Percentiles rank a stretch among this genome's conserved stretches.
Conservation (phyloP, 2,113 vertebrate genomes). For the Gymnogyps californianus region DNA sequence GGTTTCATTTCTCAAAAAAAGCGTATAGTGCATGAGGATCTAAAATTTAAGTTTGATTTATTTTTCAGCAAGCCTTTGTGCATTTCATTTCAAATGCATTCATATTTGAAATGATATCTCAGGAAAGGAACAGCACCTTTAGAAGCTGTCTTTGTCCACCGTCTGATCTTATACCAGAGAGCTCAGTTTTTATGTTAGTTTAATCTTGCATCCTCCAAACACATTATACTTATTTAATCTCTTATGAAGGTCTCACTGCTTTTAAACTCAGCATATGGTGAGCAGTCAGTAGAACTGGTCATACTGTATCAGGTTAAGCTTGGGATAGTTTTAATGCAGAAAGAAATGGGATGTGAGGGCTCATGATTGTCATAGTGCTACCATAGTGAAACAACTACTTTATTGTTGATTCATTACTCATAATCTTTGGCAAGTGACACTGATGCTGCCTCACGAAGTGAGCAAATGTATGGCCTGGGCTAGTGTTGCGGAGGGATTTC, state of each 20-base stretch:
- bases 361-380: background rate
- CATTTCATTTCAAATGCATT: background rate
- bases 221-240: background rate
- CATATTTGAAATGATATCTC: background rate
- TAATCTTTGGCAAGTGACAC: background rate
- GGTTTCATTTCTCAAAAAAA: background rate
- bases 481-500: background rate
- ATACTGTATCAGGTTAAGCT: background rate
- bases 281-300: background rate
- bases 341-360: background rate
- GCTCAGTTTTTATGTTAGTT: background rate
- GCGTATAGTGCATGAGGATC: background rate
- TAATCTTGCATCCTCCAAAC: background rate
- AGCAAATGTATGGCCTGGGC: background rate
- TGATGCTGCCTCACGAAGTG: background rate
- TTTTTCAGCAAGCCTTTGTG: background rate
- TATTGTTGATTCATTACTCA: background rate
- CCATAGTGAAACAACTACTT: background rate
- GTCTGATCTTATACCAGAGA: background rate
- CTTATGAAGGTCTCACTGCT: background rate
- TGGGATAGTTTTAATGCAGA: background rate
- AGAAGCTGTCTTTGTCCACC: background rate
- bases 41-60: background rate
- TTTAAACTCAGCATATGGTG: background rate
- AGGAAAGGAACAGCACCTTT: background rate